A percentile compares a stretch with the other conserved stretches of the same genome.
Conservation (phyloP, 1,140 invertebrate species). For the Portunus trituberculatus region DNA sequence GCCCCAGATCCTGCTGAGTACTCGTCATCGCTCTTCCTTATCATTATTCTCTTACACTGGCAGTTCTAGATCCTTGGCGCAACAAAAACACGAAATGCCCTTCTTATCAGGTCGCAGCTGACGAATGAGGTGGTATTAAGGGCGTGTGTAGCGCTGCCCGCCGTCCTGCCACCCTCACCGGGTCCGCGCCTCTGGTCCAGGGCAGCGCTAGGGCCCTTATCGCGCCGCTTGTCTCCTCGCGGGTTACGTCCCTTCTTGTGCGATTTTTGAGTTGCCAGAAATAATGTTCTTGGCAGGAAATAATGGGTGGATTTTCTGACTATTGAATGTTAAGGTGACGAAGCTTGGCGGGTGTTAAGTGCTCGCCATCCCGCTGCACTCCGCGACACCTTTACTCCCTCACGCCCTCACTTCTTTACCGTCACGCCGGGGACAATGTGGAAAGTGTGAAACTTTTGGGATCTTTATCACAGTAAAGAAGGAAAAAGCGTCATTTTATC, state of each 20-base stretch:
- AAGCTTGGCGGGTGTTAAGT: not conserved
- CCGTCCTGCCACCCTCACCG: not conserved
- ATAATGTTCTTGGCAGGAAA: constrained; percentile 1
- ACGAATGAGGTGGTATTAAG: constrained; percentile 18
- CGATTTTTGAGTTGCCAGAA: not conserved
- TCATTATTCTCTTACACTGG: not conserved
- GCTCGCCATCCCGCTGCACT: not conserved
- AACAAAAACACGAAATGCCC: not conserved
- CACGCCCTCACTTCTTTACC: not conserved
- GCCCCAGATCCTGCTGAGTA: not conserved
- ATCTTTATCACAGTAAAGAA: constrained; percentile 10
- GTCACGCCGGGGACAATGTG: not conserved
- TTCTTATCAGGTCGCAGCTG: constrained; percentile 16
- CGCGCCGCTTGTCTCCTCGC: not conserved
- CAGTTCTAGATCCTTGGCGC: not conserved
- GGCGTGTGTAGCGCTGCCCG: not conserved
- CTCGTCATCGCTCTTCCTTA: constrained; percentile 10
- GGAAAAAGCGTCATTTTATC: constrained; percentile 21
- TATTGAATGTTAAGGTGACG: not conserved
- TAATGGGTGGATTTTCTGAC: constrained; percentile 11
- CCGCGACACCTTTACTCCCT: not conserved
- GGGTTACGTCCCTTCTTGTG: not conserved
- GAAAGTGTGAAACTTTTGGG: not conserved
- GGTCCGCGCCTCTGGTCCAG: not conserved
- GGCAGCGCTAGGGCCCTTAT: not conserved